Evolutionary conservation across 2,113 vertebrate genomes (phyloP).

Genomic region (Trogon melanurus): DNA sequence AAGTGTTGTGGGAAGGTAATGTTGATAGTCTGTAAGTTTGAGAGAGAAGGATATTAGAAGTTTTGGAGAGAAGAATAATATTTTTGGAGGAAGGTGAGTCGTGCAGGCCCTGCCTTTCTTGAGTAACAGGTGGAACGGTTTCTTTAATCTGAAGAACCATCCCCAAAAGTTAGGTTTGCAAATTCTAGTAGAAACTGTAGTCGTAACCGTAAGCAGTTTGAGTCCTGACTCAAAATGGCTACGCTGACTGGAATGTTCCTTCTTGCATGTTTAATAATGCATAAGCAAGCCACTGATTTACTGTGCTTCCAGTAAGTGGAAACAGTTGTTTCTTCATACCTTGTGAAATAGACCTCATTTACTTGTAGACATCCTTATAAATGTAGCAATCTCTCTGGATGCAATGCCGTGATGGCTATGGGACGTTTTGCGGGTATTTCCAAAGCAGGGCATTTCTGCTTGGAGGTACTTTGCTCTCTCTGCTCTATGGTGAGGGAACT

Average conservation of each 20-base stretch:
- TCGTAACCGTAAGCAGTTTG: not conserved
- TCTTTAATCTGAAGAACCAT: not conserved
- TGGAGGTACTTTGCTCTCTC: not conserved
- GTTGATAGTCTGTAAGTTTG: not conserved
- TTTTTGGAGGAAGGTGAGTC: fast-evolving
- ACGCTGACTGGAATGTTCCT: not conserved
- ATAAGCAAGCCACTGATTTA: not conserved
- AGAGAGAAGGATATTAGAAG: not conserved
- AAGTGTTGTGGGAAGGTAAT: not conserved
- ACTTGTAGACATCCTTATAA: slow-evolving; percentile 3
- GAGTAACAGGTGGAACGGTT: not conserved
- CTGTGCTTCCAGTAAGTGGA: slow-evolving; percentile 31
- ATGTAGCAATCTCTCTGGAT: slow-evolving; percentile 6
- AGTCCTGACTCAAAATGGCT: not conserved
- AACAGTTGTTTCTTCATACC: slow-evolving; percentile 50
- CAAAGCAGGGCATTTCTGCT: not conserved
- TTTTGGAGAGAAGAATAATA: not conserved
- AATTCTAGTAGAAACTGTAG: not conserved
- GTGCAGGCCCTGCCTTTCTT: not conserved
- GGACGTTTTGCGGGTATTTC: not conserved
- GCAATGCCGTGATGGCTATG: not conserved
- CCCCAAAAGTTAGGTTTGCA: not conserved
- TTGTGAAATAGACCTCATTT: slow-evolving; percentile 25
- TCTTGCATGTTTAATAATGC: not conserved
- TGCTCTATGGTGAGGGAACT: not conserved